Percentiles rank a stretch among this genome's conserved stretches.
phyloP scores from a whole-genome alignment of 2,797 vertebrate species.

The Anomalospiza imberbis region DNA sequence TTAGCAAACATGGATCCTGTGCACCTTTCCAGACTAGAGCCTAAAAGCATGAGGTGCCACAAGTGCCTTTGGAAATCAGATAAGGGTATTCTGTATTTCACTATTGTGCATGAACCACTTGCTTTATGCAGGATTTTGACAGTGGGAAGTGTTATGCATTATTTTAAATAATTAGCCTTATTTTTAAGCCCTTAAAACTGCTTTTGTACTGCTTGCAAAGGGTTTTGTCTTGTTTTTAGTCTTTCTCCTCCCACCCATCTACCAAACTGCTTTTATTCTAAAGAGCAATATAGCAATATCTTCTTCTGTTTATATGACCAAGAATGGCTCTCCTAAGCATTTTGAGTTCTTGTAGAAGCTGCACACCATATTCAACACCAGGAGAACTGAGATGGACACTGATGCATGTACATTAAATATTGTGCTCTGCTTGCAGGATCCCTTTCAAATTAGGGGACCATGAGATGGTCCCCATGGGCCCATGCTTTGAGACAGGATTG shows the following conservation, averaged over 20 bases:
- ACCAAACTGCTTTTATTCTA: background rate
- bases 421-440: background rate
- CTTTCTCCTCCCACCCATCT: background rate
- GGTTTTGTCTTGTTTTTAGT: background rate
- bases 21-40: background rate
- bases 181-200: slow-evolving; percentile 4
- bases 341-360: background rate
- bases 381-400: background rate
- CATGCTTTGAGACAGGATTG: background rate
- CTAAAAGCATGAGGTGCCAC: background rate
- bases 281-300: background rate
- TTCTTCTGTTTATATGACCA: background rate
- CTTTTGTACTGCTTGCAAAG: background rate
- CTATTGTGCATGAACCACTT: background rate
- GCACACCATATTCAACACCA: background rate
- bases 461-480: background rate
- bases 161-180: slow-evolving; percentile 34
- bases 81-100: background rate
- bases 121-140: background rate
- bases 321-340: background rate
- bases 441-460: slow-evolving; percentile 5
- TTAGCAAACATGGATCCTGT: background rate
- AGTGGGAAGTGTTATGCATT: slow-evolving; percentile 15
- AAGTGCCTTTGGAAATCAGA: background rate
- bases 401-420: background rate